phyloP scores from a whole-genome alignment of 2,797 vertebrate genomes.

The Hemibagrus guttatus region DNA sequence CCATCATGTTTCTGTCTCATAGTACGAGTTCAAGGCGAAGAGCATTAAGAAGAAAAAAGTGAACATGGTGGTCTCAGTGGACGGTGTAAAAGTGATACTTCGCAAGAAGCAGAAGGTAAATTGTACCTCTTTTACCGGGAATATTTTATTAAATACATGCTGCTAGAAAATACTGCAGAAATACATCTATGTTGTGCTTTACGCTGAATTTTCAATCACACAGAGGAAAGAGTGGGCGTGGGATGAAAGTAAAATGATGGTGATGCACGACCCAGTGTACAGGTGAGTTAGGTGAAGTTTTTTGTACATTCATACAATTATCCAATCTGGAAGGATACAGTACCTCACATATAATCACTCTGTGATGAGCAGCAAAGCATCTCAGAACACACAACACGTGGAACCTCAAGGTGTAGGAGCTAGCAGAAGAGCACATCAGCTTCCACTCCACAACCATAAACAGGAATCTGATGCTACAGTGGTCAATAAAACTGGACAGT shows the following conservation, averaged over 20 bases:
- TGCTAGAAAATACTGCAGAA: not conserved
- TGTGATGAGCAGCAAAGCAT: not conserved
- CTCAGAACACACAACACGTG: not conserved
- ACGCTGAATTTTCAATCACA: conserved; percentile 52
- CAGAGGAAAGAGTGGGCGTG: conserved; percentile 87
- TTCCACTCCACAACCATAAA: not conserved
- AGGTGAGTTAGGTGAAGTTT: conserved; percentile 69
- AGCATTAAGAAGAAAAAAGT: conserved; percentile 91
- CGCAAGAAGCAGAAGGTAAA: conserved; percentile 87
- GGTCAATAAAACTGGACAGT: not conserved
- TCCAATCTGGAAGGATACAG: not conserved
- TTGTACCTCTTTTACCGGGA: not conserved
- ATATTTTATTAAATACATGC: not conserved
- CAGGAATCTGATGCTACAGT: not conserved
- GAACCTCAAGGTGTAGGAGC: not conserved
- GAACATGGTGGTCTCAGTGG: conserved; percentile 85
- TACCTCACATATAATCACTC: not conserved
- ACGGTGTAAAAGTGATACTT: conserved; percentile 80
- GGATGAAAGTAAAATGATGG: conserved; percentile 84
- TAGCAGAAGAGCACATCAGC: not conserved
- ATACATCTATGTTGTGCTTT: not conserved
- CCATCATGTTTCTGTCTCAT: not conserved
- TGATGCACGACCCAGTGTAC: conserved; percentile 85
- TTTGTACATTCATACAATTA: no score
- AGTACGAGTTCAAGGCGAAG: conserved; percentile 94